These are phyloP conservation scores for Drosophila subobscura DNA, from an alignment of 1,140 invertebrate genomes.

Conservation along the genomic window DNA sequence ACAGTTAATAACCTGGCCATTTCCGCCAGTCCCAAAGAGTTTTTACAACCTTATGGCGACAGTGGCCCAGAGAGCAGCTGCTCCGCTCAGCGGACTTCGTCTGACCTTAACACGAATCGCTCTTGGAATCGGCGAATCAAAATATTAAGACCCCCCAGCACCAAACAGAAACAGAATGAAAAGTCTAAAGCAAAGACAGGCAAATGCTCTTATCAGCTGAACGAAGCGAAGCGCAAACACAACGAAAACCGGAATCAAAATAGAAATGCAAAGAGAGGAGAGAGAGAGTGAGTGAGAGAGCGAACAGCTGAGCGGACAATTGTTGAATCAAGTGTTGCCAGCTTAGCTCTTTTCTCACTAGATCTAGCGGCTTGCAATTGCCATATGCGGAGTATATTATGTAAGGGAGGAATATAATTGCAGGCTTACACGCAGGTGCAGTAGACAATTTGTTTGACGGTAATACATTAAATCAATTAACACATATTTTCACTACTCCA, in stretches of 20 bases:
- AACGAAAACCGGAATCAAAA: slow-evolving; percentile 74
- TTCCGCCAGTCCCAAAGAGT: slow-evolving; percentile 40
- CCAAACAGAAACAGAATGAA: slow-evolving; percentile 13
- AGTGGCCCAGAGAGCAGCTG: background rate
- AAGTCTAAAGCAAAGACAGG: slow-evolving; percentile 18
- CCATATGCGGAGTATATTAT: too few species aligned
- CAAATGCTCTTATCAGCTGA: slow-evolving; percentile 55
- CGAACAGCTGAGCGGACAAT: slow-evolving; percentile 15
- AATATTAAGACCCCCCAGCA: slow-evolving; percentile 23
- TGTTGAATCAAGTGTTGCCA: background rate
- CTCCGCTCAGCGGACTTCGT: slow-evolving; percentile 14
- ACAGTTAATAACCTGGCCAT: slow-evolving; percentile 31
- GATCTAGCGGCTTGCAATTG: too few species aligned
- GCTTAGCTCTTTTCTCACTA: too few species aligned
- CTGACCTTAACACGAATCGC: slow-evolving; percentile 37
- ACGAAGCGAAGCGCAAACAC: slow-evolving; percentile 32
- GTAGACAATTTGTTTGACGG: too few species aligned
- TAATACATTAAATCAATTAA: too few species aligned
- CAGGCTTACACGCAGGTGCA: too few species aligned
- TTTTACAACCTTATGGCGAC: slow-evolving; percentile 2
- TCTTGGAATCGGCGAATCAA: slow-evolving; percentile 17
- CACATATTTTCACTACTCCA: too few species aligned
- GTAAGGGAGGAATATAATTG: too few species aligned
- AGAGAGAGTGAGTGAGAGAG: background rate
- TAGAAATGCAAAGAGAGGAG: slow-evolving; percentile 42